Percentiles rank a stretch among this genome's conserved stretches.
These are phyloP conservation scores for Amphiprion percula DNA, from an alignment of 2,113 vertebrate species.

Conservation along the genomic window DNA sequence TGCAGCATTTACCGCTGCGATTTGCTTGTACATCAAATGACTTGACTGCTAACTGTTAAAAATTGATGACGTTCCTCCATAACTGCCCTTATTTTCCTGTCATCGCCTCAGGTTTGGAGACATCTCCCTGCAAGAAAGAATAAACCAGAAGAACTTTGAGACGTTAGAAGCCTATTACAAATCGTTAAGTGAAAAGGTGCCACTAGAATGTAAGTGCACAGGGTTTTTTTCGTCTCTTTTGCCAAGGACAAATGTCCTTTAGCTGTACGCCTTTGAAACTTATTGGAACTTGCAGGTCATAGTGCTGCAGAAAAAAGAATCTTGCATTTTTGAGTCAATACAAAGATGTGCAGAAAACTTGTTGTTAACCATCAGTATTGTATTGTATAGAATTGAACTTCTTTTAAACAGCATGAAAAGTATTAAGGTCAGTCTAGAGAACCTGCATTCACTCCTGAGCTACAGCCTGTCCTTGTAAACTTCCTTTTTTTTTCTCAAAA, in stretches of 20 bases:
- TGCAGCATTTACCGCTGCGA: background rate
- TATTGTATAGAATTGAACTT: too few species aligned
- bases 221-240: background rate
- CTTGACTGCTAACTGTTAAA: background rate
- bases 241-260: background rate
- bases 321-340: too few species aligned
- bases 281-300: background rate
- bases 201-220: conserved; percentile 92
- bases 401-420: too few species aligned
- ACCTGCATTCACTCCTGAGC: background rate
- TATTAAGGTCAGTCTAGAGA: too few species aligned
- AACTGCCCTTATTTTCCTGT: conserved; percentile 12
- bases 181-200: conserved; percentile 91
- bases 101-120: conserved; percentile 91
- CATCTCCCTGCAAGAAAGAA: conserved; percentile 95
- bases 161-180: conserved; percentile 94
- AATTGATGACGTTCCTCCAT: background rate
- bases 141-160: conserved; percentile 98
- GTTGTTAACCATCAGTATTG: too few species aligned
- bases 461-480: background rate
- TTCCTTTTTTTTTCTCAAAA: too few species aligned
- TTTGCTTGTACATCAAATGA: background rate
- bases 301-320: too few species aligned
- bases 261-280: background rate
- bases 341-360: too few species aligned